Conservation (phyloP, 92 coral and sea anemone species). For the Zoanthus sociatus region DNA sequence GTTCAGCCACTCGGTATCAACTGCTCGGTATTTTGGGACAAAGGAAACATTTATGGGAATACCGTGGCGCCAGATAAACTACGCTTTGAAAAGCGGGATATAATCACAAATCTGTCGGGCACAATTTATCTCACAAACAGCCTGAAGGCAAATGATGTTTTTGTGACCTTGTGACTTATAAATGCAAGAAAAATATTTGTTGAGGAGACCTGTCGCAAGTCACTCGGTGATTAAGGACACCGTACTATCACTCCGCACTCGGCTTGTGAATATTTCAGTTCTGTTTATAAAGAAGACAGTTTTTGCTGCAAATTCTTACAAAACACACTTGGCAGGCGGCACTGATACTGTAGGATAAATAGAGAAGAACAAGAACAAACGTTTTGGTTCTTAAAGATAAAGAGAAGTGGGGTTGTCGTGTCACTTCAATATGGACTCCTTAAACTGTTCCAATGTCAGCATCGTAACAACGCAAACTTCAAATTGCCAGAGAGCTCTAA, state of each 20-base stretch:
- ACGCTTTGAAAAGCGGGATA: background rate
- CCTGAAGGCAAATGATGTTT: slow-evolving; percentile 15
- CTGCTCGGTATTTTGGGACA: no score
- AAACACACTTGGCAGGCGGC: background rate
- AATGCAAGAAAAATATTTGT: slow-evolving; percentile 26
- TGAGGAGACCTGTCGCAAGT: background rate
- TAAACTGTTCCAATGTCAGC: slow-evolving; percentile 1
- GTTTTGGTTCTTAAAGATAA: background rate
- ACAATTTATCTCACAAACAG: background rate
- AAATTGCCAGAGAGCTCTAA: slow-evolving; percentile 1
- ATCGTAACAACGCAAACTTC: background rate
- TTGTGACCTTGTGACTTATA: slow-evolving; percentile 22
- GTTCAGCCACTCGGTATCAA: background rate
- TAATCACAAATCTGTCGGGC: background rate
- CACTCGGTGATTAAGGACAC: background rate
- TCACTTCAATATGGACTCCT: background rate
- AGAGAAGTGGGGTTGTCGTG: background rate
- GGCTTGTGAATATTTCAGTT: background rate
- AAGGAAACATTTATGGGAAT: background rate
- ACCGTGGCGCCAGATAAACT: background rate
- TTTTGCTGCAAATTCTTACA: background rate
- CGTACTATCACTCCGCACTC: background rate
- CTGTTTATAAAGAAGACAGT: background rate
- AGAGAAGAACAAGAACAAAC: background rate
- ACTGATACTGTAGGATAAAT: background rate